These are phyloP conservation scores for Synanthedon formicaeformis DNA, from an alignment of 2,888 invertebrate species.

Conservation along the genomic window DNA sequence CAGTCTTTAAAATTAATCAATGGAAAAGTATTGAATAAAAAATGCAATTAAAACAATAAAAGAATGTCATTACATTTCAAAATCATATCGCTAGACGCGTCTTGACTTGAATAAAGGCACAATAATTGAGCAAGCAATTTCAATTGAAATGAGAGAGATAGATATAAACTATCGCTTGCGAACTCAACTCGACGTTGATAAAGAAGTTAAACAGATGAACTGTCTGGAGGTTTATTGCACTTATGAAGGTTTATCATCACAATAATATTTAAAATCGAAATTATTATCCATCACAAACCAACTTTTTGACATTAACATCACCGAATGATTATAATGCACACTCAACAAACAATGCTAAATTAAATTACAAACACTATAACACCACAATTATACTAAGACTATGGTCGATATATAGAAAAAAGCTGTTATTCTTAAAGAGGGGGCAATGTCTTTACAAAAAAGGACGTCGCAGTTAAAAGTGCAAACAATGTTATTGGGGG, in stretches of 20 bases:
- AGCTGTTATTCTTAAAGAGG: not conserved
- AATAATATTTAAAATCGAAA: constrained; percentile 9
- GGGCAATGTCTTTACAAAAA: constrained; percentile 10
- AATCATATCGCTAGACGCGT: too few relatives aligned
- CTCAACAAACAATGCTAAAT: too few relatives aligned
- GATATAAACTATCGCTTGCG: not conserved
- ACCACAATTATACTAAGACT: too few relatives aligned
- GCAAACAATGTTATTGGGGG: constrained; percentile 21
- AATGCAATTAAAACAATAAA: too few relatives aligned
- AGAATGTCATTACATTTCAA: too few relatives aligned
- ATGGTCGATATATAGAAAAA: too few relatives aligned
- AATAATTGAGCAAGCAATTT: not conserved
- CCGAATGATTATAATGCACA: too few relatives aligned
- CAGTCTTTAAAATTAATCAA: too few relatives aligned
- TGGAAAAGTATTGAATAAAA: too few relatives aligned
- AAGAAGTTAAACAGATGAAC: constrained; percentile 14
- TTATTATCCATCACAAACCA: not conserved
- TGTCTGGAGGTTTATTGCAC: constrained; percentile 9
- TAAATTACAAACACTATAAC: too few relatives aligned
- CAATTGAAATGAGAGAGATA: not conserved
- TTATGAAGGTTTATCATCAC: constrained; percentile 6
- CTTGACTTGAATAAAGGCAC: too few relatives aligned
- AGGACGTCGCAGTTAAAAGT: constrained; percentile 27
- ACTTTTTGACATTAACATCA: too few relatives aligned
- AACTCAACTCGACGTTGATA: constrained; percentile 17